Base-by-base conservation (phyloP, 2,888 invertebrate genomes). In the Drosophila seclusa region DNA sequence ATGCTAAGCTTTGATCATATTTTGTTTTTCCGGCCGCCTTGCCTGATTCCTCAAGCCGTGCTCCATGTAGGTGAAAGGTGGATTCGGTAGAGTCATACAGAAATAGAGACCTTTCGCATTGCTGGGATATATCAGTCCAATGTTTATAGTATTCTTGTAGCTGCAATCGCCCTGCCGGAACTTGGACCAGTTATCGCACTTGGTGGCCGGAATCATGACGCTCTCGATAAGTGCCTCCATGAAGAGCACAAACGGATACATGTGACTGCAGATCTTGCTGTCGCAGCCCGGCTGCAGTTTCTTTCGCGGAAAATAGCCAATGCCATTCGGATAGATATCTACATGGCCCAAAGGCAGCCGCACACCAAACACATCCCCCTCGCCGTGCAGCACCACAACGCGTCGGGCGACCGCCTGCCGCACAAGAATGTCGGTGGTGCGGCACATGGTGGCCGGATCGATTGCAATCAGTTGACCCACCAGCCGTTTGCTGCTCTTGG, bases 251-350 rank as follows among this genome's bases (percentile, higher is more conserved):
- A 92, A 92, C 0, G 92, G 87, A 52, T 92, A 92, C 80, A 92
- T 90, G 50, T 92, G 92, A 40, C 91, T 92, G 68, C 92, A 92
- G 38, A 91, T 73, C 3, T 82, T 90, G 10, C 76, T 87, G 31
- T 80, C 74, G 59, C 92, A 92, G 55, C 92, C 92, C 1, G 92
- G 92, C 52, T 92, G 92, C 0, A 88, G 73, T 52, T 86, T 92
- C n/a, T 89, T 79, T 0, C 88, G 70, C 4, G 90, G 90, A 63
- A 85, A 90, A 40, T 82, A 88, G 2, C 91, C 92, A 53, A 91
- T 88, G 21, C 92, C 92, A 74, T 92, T 92, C 7, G 92, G 92
- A 77, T 92, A 92, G 24, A 92, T 90, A 36, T 92, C 92, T 4
- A 92, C 78, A 36, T 91, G 90, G 3, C 92, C 92, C 18, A 90